Percentiles rank a stretch among this genome's conserved stretches.
These are phyloP conservation scores for Neotoma lepida DNA, from an alignment of 2,113 vertebrate species.

Conservation along the genomic window DNA sequence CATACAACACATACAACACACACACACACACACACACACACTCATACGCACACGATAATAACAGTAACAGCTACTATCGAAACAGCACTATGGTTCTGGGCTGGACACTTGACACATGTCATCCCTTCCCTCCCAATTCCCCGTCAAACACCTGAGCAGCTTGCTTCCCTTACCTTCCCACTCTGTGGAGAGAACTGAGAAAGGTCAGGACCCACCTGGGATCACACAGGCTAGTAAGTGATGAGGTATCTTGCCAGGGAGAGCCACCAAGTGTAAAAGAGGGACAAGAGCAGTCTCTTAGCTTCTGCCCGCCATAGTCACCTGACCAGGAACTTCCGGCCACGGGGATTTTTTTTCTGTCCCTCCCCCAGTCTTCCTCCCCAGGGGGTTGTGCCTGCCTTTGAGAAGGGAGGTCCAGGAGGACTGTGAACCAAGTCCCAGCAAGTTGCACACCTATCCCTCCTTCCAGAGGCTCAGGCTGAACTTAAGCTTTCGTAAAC, in stretches of 20 bases:
- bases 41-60: too few relatives aligned
- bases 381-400: not conserved
- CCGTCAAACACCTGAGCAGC: not conserved
- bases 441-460: not conserved
- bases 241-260: too few relatives aligned
- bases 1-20: not conserved
- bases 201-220: not conserved
- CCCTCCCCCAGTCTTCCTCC: not conserved
- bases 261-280: not conserved
- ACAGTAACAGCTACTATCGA: not conserved
- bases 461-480: not conserved
- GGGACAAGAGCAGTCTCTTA: not conserved
- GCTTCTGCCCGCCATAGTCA: accelerated
- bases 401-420: not conserved
- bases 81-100: not conserved
- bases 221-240: not conserved
- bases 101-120: not conserved
- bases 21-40: not conserved
- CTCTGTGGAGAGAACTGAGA: not conserved
- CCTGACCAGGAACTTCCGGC: not conserved
- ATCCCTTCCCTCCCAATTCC: not conserved
- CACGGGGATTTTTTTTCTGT: not conserved
- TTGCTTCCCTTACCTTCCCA: not conserved
- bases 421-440: not conserved
- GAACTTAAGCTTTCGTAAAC: not conserved